phyloP scores from a whole-genome alignment of 2,113 vertebrate genomes.

The Bettongia penicillata region DNA sequence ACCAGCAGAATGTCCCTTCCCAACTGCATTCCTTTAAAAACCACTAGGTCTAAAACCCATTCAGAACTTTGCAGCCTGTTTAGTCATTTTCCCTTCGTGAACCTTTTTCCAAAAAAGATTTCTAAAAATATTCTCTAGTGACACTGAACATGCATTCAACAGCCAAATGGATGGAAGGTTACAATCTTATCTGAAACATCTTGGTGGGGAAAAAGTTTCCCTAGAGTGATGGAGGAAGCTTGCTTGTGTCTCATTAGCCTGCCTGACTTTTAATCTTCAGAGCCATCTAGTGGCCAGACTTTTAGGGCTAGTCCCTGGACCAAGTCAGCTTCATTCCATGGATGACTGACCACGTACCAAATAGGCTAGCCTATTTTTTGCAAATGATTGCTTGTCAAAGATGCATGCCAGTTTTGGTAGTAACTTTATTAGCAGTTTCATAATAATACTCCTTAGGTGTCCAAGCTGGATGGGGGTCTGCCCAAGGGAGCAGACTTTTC shows the following conservation, averaged over 20 bases:
- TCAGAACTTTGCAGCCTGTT: not conserved
- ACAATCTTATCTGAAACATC: slow-evolving; percentile 40
- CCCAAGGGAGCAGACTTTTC: not conserved
- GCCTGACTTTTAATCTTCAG: slow-evolving; percentile 62
- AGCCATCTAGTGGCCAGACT: slow-evolving; percentile 42
- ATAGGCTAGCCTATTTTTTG: not conserved
- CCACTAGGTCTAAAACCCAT: not conserved
- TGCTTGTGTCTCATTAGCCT: not conserved
- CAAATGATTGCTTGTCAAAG: not conserved
- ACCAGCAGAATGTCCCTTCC: not conserved
- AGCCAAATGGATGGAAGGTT: slow-evolving; percentile 8
- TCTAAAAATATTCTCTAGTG: slow-evolving; percentile 37
- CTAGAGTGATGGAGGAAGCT: not conserved
- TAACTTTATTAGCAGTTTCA: not conserved
- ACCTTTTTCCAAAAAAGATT: slow-evolving; percentile 54
- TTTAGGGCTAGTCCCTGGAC: slow-evolving; percentile 16
- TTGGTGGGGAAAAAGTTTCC: not conserved
- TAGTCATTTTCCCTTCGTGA: slow-evolving; percentile 37
- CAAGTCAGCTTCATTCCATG: not conserved
- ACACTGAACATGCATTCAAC: not conserved
- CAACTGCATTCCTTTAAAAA: slow-evolving; percentile 13
- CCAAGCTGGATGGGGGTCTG: not conserved
- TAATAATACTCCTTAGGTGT: not conserved
- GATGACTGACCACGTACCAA: not conserved
- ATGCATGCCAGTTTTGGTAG: not conserved